Evolutionary conservation across 2,113 vertebrate species (phyloP).

Genomic region (Lamprologus tigripictilis): DNA sequence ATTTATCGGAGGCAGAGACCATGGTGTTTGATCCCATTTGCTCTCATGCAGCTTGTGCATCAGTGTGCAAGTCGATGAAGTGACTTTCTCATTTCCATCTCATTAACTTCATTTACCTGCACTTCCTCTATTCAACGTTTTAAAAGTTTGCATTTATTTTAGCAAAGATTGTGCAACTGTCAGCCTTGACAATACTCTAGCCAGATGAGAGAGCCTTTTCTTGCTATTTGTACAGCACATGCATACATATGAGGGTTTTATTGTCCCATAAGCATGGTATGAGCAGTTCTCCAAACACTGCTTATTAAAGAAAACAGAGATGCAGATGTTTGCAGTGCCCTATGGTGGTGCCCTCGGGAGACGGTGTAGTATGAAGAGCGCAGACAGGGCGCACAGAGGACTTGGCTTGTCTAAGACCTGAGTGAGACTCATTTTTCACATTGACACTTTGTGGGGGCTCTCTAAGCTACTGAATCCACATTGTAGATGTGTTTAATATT

Average conservation of each 20-base stretch:
- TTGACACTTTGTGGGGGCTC: constrained; percentile 49
- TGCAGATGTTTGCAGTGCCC: constrained; percentile 61
- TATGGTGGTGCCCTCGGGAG: constrained; percentile 30
- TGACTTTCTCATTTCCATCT: background rate
- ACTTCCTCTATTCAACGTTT: background rate
- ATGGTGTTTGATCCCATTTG: background rate
- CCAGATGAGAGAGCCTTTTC: background rate
- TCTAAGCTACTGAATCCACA: constrained; percentile 54
- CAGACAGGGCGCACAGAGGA: constrained; percentile 8
- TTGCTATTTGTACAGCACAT: background rate
- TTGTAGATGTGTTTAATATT: constrained; percentile 49
- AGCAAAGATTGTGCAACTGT: background rate
- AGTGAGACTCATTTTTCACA: constrained; percentile 57
- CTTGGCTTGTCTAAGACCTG: constrained; percentile 33
- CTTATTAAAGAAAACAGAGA: constrained; percentile 71
- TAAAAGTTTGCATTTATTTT: background rate
- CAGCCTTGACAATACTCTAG: background rate
- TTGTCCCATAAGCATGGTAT: constrained; percentile 28
- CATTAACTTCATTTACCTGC: background rate
- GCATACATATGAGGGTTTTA: constrained; percentile 21
- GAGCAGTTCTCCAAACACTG: constrained; percentile 57
- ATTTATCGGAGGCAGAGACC: background rate
- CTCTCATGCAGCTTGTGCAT: background rate
- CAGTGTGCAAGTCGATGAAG: background rate
- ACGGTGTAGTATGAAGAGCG: constrained; percentile 32